Evolutionary conservation across 2,888 invertebrate genomes (phyloP), one percentile per base, ranked within the genome.

Genomic region (Ectropis crepuscularia): DNA sequence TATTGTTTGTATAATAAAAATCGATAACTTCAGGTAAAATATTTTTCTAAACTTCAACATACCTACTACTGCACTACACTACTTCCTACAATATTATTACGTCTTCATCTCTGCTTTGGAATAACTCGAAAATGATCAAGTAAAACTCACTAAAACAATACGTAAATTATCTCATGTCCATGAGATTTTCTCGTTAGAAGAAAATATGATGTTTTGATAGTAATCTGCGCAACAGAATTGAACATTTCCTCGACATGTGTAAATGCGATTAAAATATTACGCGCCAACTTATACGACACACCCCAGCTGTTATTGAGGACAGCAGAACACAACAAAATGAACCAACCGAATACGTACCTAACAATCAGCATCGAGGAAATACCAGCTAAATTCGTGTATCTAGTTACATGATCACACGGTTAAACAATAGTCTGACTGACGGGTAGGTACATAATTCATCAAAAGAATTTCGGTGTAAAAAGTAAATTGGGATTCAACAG

Each of bases 271-370:
- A 60, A 50, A 54, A 55, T 58, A 63, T 61, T 55, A 67, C 48
- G 51, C 42, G 42, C 47, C 48, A 59, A 63, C 57, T 51, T 59
- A 39, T 54, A 49, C 61, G 68, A 61, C 51, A 68, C 68, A 69
- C 63, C 55, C 60, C 67, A 67, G 59, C 64, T 63, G 68, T 9
- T 61, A 72, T 69, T 65, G 63, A 68, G 69, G 60, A 61, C 72
- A 65, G 50, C 53, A 66, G 66, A 63, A 65, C 53, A 64, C 57
- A 63, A 65, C 60, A 61, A 62, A 65, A 63, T 62, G 57, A 60
- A 47, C 65, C 42, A 65, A 58, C 65, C 60, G 16, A 28, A 28
- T 28, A 62, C 57, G 59, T 53, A 55, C 47, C 36, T 53, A 65
- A 65, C 61, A 66, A 65, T 63, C 63, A 53, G 58, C 43, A 62